phyloP scores from a whole-genome alignment of 2,113 vertebrate species.

The Phylloscopus whistleri region DNA sequence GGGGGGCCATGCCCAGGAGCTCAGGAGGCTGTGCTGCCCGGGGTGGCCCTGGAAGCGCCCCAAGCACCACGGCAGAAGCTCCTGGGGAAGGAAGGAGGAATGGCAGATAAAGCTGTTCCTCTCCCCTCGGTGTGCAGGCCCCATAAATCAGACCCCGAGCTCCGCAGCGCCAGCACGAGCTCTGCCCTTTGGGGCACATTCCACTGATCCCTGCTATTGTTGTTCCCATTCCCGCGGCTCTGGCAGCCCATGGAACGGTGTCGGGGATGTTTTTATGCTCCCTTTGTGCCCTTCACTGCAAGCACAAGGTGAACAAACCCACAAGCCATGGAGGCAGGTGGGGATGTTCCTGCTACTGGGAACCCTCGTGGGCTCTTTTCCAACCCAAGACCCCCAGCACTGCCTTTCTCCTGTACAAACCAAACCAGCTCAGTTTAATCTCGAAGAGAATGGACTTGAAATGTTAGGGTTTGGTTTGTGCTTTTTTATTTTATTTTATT shows the following conservation, averaged over 20 bases:
- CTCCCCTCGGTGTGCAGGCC: rapidly evolving
- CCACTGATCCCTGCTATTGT: rapidly evolving
- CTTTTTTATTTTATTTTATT: no score
- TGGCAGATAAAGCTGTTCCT: neutral
- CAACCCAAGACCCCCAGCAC: rapidly evolving
- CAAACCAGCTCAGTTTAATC: rapidly evolving
- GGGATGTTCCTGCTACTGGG: neutral
- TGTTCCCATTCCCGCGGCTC: neutral
- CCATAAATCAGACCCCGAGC: neutral
- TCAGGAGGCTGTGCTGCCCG: neutral
- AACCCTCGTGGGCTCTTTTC: rapidly evolving
- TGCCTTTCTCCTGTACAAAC: neutral
- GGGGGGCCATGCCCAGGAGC: neutral
- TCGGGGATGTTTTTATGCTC: rapidly evolving
- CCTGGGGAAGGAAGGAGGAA: no score
- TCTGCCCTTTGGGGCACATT: neutral
- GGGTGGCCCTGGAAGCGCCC: neutral
- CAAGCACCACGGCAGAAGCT: neutral
- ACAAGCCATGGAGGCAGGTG: no score
- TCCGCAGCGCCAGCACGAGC: neutral
- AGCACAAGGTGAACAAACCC: neutral
- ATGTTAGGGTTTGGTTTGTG: neutral
- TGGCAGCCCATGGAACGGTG: rapidly evolving
- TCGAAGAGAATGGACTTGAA: neutral
- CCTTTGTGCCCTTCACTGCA: neutral